phyloP scores from a whole-genome alignment of 2,113 vertebrate genomes.

The Vireo altiloquus region DNA sequence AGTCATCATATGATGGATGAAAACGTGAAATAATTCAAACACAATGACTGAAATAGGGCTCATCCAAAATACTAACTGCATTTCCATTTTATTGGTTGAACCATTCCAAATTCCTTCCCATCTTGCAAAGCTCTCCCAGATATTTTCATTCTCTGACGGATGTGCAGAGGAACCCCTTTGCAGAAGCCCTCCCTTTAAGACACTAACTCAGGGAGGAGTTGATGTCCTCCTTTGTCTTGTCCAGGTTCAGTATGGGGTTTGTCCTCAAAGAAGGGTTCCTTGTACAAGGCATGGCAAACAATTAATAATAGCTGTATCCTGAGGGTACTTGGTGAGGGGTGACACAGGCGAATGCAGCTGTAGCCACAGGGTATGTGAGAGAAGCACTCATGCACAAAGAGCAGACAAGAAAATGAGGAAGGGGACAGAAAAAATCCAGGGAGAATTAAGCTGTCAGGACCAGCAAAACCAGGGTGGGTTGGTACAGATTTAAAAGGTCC shows the following conservation, averaged over 20 bases:
- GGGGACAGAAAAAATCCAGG: neutral
- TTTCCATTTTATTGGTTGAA: neutral
- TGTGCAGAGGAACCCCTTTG: neutral
- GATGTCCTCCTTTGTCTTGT: neutral
- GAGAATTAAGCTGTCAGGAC: neutral
- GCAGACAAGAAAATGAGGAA: neutral
- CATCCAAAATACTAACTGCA: neutral
- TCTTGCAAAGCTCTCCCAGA: neutral
- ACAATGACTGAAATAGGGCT: neutral
- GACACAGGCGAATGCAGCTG: neutral
- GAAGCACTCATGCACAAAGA: neutral
- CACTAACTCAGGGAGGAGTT: neutral
- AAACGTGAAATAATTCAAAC: neutral
- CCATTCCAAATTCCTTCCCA: neutral
- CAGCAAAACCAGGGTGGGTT: neutral
- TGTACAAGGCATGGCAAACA: neutral
- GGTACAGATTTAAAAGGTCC: neutral
- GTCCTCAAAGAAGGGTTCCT: constrained; percentile 27
- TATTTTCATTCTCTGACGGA: neutral
- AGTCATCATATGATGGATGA: neutral
- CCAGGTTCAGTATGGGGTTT: neutral
- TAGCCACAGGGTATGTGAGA: neutral
- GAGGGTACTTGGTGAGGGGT: neutral
- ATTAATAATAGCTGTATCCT: neutral
- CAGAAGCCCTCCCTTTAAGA: neutral